These are phyloP conservation scores for Oegoconia quadripuncta DNA, from an alignment of 2,888 invertebrate species.

Conservation along the genomic window DNA sequence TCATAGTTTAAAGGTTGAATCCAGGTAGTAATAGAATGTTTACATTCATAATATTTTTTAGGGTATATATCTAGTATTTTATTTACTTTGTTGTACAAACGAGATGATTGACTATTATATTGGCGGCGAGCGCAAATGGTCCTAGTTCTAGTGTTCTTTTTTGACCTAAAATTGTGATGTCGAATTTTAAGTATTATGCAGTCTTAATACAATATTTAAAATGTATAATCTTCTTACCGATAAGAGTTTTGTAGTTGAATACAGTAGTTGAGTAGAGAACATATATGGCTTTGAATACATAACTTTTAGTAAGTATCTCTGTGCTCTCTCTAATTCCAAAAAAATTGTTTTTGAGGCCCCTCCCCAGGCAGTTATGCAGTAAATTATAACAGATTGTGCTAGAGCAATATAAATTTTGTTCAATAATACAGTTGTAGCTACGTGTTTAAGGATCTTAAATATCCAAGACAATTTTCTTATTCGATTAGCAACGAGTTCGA, in stretches of 20 bases:
- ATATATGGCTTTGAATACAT: slow-evolving; percentile 10
- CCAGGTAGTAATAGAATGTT: too few species aligned
- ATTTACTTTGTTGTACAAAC: too few species aligned
- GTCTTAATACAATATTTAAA: slow-evolving; percentile 4
- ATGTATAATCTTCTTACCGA: slow-evolving; percentile 4
- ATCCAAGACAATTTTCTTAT: slow-evolving; percentile 11
- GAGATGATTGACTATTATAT: too few species aligned
- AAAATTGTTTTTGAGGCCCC: slow-evolving; percentile 10
- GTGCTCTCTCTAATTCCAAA: slow-evolving; percentile 11
- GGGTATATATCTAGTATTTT: too few species aligned
- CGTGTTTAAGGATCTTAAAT: slow-evolving; percentile 7
- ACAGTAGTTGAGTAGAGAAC: slow-evolving; percentile 6
- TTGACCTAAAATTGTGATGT: too few species aligned
- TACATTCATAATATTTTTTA: too few species aligned
- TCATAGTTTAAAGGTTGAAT: too few species aligned
- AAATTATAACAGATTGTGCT: slow-evolving; percentile 7
- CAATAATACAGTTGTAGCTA: not conserved
- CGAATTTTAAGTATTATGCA: too few species aligned
- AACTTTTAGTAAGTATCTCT: slow-evolving; percentile 10
- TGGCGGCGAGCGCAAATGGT: too few species aligned
- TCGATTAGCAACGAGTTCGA: not conserved
- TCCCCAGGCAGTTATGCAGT: slow-evolving; percentile 16
- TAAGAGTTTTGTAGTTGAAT: not conserved
- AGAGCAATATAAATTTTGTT: slow-evolving; percentile 8
- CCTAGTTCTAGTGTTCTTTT: too few species aligned